These are phyloP conservation scores for Sebastes itinus DNA, from an alignment of 2,797 vertebrate genomes.

Conservation along the genomic window DNA sequence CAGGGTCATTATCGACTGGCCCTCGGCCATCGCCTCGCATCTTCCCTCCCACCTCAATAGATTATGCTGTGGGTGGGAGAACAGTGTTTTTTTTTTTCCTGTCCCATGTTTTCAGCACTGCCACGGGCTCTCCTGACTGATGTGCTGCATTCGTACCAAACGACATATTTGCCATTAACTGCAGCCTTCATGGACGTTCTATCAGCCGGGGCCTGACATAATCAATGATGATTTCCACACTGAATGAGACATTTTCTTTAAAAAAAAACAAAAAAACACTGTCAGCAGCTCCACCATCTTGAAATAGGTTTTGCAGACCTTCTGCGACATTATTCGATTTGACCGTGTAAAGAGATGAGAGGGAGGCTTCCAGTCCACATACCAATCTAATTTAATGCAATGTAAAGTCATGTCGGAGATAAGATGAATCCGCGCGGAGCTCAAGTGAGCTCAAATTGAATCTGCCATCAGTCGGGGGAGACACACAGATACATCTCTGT, in stretches of 20 bases:
- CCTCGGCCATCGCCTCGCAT: conserved; percentile 32
- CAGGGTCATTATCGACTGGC: conserved; percentile 57
- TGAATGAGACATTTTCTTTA: conserved; percentile 27
- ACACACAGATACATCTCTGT: conserved; percentile 25
- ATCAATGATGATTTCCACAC: conserved; percentile 45
- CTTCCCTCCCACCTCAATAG: conserved; percentile 29
- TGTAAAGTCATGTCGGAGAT: conserved; percentile 61
- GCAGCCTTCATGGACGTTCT: conserved; percentile 27
- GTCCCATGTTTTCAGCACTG: conserved; percentile 22
- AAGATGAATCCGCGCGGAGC: conserved; percentile 61
- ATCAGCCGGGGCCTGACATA: conserved; percentile 38
- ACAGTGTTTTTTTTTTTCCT: neutral
- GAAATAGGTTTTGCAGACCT: conserved; percentile 35
- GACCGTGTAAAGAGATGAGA: conserved; percentile 46
- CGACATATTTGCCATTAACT: conserved; percentile 52
- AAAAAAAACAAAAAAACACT: conserved; percentile 1
- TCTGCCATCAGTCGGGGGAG: conserved; percentile 49
- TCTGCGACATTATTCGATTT: conserved; percentile 41
- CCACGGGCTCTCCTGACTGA: conserved; percentile 40
- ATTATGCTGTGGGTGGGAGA: conserved; percentile 35
- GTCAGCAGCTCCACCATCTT: neutral
- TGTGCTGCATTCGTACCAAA: conserved; percentile 22
- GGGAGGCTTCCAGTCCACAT: conserved; percentile 41
- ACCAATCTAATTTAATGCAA: conserved; percentile 64
- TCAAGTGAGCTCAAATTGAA: conserved; percentile 71